Evolutionary conservation across 1,140 invertebrate species (phyloP).

Genomic region (Apis laboriosa): DNA sequence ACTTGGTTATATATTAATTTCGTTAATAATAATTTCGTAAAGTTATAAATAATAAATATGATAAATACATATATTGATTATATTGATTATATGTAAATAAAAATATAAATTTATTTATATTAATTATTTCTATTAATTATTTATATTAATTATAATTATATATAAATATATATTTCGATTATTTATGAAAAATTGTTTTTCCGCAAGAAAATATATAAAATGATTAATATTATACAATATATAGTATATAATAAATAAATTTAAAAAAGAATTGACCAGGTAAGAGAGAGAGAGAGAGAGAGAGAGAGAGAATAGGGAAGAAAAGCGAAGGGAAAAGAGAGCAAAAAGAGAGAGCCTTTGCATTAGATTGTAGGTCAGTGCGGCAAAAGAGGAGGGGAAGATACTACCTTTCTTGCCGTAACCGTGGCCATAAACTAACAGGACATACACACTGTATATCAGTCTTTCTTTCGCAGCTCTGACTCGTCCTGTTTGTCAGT

Average conservation of each 20-base stretch:
- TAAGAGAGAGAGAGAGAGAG: background rate
- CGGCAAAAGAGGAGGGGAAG: slow-evolving; percentile 59
- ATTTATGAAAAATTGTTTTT: background rate
- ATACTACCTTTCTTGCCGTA: slow-evolving; percentile 70
- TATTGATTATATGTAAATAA: background rate
- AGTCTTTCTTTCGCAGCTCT: slow-evolving; percentile 75
- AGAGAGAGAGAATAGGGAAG: slow-evolving; percentile 11
- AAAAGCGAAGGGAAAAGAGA: slow-evolving; percentile 26
- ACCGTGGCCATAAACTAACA: slow-evolving; percentile 75
- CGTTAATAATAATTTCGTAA: too few species aligned
- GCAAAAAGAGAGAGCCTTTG: slow-evolving; percentile 49
- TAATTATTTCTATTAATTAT: too few species aligned
- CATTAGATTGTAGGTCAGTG: slow-evolving; percentile 74
- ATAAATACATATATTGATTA: background rate
- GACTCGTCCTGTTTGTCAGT: slow-evolving; percentile 60
- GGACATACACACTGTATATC: slow-evolving; percentile 71
- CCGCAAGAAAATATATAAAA: too few species aligned
- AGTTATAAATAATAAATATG: too few species aligned
- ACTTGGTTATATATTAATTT: too few species aligned
- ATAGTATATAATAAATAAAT: background rate
- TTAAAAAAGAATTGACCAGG: background rate
- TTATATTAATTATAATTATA: too few species aligned
- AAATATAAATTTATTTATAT: too few species aligned
- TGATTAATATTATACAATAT: background rate
- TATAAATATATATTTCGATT: background rate